These are phyloP conservation scores for Suncus etruscus DNA, from an alignment of 2,113 vertebrate species.

Conservation along the genomic window DNA sequence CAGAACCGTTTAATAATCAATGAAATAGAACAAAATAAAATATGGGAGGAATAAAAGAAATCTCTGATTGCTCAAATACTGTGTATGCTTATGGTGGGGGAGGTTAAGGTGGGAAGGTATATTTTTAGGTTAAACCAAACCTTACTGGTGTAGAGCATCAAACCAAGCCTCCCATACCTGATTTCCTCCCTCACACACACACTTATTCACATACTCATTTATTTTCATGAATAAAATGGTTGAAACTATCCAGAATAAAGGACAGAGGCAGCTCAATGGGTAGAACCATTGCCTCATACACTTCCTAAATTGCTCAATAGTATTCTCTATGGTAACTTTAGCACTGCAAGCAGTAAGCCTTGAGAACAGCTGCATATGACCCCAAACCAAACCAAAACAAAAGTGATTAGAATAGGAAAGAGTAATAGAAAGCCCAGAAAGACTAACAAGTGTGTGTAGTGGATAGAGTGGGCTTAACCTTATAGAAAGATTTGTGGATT, in stretches of 20 bases:
- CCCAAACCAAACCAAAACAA: too few relatives aligned
- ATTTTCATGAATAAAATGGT: conserved; percentile 35
- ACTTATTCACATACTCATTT: not conserved
- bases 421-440: not conserved
- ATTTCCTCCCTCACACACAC: not conserved
- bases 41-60: conserved; percentile 10
- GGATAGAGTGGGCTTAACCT: not conserved
- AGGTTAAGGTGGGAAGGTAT: too few relatives aligned
- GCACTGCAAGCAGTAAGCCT: too few relatives aligned
- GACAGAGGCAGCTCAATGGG: too few relatives aligned
- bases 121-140: not conserved
- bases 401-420: conserved; percentile 7
- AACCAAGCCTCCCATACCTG: not conserved
- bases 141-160: not conserved
- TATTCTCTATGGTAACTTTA: too few relatives aligned
- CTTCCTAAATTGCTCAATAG: too few relatives aligned
- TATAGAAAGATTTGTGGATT: not conserved
- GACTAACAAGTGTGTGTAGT: not conserved
- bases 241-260: not conserved
- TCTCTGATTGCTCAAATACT: not conserved
- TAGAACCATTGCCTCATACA: too few relatives aligned
- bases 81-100: not conserved
- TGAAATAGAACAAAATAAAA: not conserved
- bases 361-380: too few relatives aligned
- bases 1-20: conserved; percentile 24